A percentile compares a stretch with the other conserved stretches of the same genome.
Evolutionary conservation across 92 coral and sea anemone species (phyloP).

Genomic region (Isaurus tuberculatus): DNA sequence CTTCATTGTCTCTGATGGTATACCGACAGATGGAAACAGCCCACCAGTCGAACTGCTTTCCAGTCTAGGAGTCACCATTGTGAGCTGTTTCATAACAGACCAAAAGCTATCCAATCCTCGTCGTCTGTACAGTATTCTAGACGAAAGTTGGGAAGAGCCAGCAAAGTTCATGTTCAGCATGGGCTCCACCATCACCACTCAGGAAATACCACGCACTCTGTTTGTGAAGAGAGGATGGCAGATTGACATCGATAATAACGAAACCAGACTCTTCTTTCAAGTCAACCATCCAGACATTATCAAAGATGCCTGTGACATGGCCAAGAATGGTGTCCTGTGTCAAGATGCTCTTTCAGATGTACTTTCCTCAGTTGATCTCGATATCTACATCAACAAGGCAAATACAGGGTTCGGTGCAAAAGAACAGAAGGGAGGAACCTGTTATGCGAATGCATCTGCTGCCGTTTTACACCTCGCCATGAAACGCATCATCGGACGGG

Average conservation of each 20-base stretch:
- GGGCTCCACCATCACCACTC: not conserved
- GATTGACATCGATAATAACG: not conserved
- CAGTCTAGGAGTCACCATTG: constrained; percentile 28
- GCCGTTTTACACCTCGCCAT: constrained; percentile 72
- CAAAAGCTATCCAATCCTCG: too few species aligned
- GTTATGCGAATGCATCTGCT: constrained; percentile 75
- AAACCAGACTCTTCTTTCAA: not conserved
- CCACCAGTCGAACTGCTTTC: not conserved
- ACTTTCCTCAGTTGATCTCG: constrained; percentile 56
- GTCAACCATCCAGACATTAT: not conserved
- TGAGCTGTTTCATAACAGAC: constrained; percentile 61
- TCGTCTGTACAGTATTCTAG: not conserved
- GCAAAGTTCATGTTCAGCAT: not conserved
- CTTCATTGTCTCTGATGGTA: constrained; percentile 67
- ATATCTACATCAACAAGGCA: constrained; percentile 71
- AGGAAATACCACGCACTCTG: not conserved
- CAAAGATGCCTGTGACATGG: not conserved
- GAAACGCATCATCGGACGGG: constrained; percentile 64
- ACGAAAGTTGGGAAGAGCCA: not conserved
- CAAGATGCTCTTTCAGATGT: constrained; percentile 53
- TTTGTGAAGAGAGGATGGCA: not conserved
- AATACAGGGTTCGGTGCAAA: constrained; percentile 31
- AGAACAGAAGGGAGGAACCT: constrained; percentile 40
- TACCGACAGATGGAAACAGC: constrained; percentile 47
- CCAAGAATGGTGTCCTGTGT: not conserved